phyloP scores from a whole-genome alignment of 2,113 vertebrate species.

The Oenanthe melanoleuca region DNA sequence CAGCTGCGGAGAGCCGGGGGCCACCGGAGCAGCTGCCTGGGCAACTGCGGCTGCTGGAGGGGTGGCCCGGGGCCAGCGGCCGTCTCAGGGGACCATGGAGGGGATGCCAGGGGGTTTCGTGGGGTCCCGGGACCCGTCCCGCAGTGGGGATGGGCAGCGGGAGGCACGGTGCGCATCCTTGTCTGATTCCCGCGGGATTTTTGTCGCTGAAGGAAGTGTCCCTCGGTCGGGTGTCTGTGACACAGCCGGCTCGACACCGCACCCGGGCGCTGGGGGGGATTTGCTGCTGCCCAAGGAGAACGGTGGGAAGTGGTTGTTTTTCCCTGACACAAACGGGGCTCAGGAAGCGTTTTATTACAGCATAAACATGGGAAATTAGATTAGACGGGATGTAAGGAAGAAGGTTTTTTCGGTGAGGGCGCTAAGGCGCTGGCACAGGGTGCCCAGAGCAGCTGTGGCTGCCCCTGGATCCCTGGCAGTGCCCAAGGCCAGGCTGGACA shows the following conservation, averaged over 20 bases:
- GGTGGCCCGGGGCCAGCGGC: neutral
- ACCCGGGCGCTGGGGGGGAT: neutral
- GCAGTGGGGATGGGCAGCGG: neutral
- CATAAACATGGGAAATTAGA: neutral
- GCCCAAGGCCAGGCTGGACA: rapidly evolving
- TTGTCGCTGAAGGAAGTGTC: neutral
- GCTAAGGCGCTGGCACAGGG: rapidly evolving
- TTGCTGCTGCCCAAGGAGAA: rapidly evolving
- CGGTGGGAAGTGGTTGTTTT: neutral
- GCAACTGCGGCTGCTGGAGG: neutral
- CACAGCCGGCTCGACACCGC: rapidly evolving
- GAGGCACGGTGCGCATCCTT: rapidly evolving
- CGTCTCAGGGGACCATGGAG: rapidly evolving
- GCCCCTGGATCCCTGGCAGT: neutral
- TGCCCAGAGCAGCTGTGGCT: neutral
- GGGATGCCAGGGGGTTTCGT: neutral
- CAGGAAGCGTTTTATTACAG: rapidly evolving
- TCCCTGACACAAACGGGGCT: neutral
- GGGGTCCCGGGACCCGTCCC: too few species aligned
- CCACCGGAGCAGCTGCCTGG: neutral
- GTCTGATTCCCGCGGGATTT: too few species aligned
- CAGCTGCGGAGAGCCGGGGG: neutral
- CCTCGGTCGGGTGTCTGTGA: neutral
- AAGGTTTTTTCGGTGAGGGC: too few species aligned
- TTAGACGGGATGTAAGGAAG: too few species aligned